These are phyloP conservation scores for Drosophila testacea DNA, from an alignment of 2,888 invertebrate species.

Conservation along the genomic window DNA sequence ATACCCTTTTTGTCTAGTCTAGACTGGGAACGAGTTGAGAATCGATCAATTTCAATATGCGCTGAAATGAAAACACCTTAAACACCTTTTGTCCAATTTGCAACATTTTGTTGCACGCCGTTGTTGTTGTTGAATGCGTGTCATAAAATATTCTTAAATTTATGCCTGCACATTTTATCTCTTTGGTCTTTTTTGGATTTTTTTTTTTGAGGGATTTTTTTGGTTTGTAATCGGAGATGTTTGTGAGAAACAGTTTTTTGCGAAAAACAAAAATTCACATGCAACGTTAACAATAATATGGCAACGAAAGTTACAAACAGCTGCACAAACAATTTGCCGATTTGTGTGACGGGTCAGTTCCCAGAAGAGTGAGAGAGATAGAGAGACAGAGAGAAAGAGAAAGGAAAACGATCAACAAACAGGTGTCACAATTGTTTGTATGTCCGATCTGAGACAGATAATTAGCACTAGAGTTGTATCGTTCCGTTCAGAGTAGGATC, in stretches of 20 bases:
- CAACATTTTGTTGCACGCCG: conserved; percentile 2
- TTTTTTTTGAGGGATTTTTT: conserved; percentile 2
- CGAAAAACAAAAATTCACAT: conserved; percentile 25
- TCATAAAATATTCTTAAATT: conserved; percentile 3
- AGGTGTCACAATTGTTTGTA: conserved; percentile 19
- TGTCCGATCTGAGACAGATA: conserved; percentile 11
- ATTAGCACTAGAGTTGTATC: background rate
- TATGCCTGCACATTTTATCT: conserved; percentile 1
- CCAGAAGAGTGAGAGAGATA: background rate
- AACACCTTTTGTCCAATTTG: conserved; percentile 1
- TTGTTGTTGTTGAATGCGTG: background rate
- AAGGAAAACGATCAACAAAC: background rate
- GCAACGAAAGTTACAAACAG: conserved; percentile 54
- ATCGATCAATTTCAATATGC: too few species aligned
- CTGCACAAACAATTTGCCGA: conserved; percentile 51
- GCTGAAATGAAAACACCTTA: background rate
- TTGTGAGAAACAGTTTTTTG: conserved; percentile 27
- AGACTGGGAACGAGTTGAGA: conserved; percentile 16
- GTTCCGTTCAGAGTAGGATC: too few species aligned
- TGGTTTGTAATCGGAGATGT: conserved; percentile 47
- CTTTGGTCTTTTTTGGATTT: background rate
- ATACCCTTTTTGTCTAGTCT: background rate
- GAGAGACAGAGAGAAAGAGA: background rate
- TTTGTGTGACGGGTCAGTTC: conserved; percentile 10
- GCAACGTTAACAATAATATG: conserved; percentile 9